Conservation (phyloP, 1,140 invertebrate genomes). For the Calliopsis andreniformis region DNA sequence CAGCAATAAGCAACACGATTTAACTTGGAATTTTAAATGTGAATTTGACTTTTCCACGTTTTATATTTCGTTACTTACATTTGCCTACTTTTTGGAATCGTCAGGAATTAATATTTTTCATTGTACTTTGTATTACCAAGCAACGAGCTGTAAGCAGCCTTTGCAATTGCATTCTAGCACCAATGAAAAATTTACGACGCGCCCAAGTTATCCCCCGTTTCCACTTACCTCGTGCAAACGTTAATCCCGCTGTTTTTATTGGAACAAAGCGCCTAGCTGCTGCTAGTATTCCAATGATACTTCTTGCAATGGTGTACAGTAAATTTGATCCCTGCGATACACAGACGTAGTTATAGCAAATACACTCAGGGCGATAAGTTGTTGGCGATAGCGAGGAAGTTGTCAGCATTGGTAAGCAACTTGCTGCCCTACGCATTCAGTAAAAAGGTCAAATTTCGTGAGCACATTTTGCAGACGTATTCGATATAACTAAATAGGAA, state of each 20-base stretch:
- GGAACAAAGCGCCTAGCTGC: too few relatives aligned
- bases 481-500: too few relatives aligned
- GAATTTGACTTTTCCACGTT: too few relatives aligned
- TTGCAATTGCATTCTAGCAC: neutral
- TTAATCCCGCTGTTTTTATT: conserved; percentile 22
- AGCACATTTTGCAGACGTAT: conserved; percentile 15
- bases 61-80: too few relatives aligned
- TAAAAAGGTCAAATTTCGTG: conserved; percentile 18
- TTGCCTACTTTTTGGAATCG: neutral
- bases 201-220: neutral
- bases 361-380: conserved; percentile 19
- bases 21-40: too few relatives aligned
- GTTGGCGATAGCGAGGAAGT: neutral
- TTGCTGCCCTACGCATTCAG: neutral
- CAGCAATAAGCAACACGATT: too few relatives aligned
- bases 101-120: neutral
- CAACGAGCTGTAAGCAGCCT: neutral
- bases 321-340: neutral
- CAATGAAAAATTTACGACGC: neutral
- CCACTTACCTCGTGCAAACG: neutral
- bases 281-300: neutral
- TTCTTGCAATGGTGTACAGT: conserved; percentile 4
- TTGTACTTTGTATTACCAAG: neutral
- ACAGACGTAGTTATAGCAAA: neutral
- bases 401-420: neutral